Evolutionary conservation across 2,888 invertebrate genomes (phyloP), one percentile per base, ranked within the genome.

Genomic region (Pristionchus entomophagus): DNA sequence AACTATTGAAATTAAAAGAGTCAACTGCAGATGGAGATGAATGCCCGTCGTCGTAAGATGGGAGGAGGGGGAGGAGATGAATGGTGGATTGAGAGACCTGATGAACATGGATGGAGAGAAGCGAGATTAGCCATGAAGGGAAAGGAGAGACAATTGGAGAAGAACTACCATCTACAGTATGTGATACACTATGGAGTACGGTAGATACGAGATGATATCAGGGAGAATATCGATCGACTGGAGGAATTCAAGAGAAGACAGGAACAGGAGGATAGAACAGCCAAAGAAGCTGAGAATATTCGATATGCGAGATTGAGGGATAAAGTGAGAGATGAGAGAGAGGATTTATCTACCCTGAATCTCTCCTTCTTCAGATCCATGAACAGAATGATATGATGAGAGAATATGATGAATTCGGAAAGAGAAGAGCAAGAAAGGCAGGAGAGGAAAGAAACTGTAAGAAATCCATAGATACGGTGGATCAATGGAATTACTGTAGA

Each of bases 21-120:
- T n/a, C n/a, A 29, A 3, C 22, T 78, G 22, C 14, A 81, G 82
- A 82, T 82, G 38, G 82, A 82, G 38, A 82, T 82, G 82, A 45
- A 82, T 51, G 59, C n/a, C 12, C 80, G 80, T n/a, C 53, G 82
- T 38, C 29, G 29, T 26, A 14, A n/a, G 41, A 5, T 19, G 6
- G 41, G 51, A 29, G 45, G n/a, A n/a, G 80, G 19, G 26, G 32
- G 35, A 26, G 26, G 73, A 8, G 73, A 73, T 3, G 51, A 88
- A 26, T 89, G 90, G 90, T 90, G 90, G 90, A 88, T 88, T 8
- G 88, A 89, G 73, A 77, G 90, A 82, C 90, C 90, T 12, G 90
- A 90, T 87, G 90, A 90, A 59, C 90, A 90, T 49, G 90, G 90
- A 45, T 90, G 90, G 90, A 87, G 90, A 65, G 89, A 89, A 77